Evolutionary conservation across 2,888 invertebrate genomes (phyloP), one percentile per base, ranked within the genome.

Genomic region (Drosophila koepferae): DNA sequence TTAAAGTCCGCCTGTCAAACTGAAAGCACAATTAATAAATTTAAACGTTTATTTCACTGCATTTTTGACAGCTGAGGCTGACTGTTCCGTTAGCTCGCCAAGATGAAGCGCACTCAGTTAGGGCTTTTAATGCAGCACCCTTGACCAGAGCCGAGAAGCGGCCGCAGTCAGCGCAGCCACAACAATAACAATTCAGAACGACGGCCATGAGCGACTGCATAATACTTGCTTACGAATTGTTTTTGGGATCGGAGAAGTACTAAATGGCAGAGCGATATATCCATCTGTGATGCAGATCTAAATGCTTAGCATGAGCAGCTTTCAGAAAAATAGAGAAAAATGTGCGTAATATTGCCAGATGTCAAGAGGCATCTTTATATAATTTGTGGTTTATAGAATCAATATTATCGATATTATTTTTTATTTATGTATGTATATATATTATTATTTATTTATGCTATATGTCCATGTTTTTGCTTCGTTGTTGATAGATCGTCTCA

Each of bases 21-120:
- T 71, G 54, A 68, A 61, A 63, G 69, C 66, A 64, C 65, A 85
- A 85, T 83, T 83, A 88, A 88, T 82, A n/a, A 86, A 85, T 80
- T 82, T 68, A 72, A 80, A 62, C 70, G 66, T 84, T 76, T 74
- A 64, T 72, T 64, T 20, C 72, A 44, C 60, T 63, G 63, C 44
- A 65, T 63, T 74, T 74, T 65, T 68, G 72, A 81, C 74, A 72
- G 80, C 31, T 58, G 20, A 64, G 69, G 80, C 31, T 58, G 20
- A 64, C 55, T 55, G 40, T 49, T 61, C 74, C 77, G 65, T 71
- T 74, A 70, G 66, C 28, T 69, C 18, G 28, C 31, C 41, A 76
- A 71, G 62, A 63, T 59, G 71, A 41, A 54, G 14, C 51, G 14
- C 51, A 20, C 65, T 70, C 46, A 34, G 46, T 36, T 59, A 34